Evolutionary conservation across 2,113 vertebrate species (phyloP).

Genomic region (Colaptes auratus): DNA sequence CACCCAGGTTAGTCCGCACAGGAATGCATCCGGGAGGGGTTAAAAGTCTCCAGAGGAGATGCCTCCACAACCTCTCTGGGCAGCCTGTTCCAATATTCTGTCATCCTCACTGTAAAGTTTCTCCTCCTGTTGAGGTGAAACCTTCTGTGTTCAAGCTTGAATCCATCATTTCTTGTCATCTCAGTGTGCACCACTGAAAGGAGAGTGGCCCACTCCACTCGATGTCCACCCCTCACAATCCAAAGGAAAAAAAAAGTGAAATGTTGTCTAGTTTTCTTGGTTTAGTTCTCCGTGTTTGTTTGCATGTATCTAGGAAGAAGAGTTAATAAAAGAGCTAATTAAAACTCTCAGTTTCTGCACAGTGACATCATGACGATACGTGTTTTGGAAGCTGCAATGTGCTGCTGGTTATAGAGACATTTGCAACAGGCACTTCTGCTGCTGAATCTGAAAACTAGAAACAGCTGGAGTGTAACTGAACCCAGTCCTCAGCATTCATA

Average conservation of each 20-base stretch:
- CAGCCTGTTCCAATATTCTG: too few species aligned
- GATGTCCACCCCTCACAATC: too few species aligned
- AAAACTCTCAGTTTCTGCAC: background rate
- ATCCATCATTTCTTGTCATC: too few species aligned
- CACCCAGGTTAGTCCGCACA: too few species aligned
- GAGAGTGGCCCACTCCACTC: too few species aligned
- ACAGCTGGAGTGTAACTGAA: background rate
- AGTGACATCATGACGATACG: background rate
- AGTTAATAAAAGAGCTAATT: background rate
- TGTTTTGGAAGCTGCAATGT: background rate
- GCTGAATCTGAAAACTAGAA: background rate
- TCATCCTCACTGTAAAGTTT: too few species aligned
- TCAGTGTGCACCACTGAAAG: too few species aligned
- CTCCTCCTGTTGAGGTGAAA: too few species aligned
- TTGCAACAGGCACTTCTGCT: background rate
- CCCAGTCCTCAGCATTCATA: background rate
- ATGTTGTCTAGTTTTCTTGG: background rate
- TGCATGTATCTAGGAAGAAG: background rate
- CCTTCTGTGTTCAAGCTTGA: too few species aligned
- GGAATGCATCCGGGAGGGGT: too few species aligned
- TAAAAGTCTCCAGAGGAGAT: too few species aligned
- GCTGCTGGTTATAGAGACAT: background rate
- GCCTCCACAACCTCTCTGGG: too few species aligned
- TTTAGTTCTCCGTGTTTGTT: background rate
- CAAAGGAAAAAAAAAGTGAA: background rate